Base-by-base conservation (phyloP, 2,113 vertebrate genomes). In the Cyanoderma ruficeps region DNA sequence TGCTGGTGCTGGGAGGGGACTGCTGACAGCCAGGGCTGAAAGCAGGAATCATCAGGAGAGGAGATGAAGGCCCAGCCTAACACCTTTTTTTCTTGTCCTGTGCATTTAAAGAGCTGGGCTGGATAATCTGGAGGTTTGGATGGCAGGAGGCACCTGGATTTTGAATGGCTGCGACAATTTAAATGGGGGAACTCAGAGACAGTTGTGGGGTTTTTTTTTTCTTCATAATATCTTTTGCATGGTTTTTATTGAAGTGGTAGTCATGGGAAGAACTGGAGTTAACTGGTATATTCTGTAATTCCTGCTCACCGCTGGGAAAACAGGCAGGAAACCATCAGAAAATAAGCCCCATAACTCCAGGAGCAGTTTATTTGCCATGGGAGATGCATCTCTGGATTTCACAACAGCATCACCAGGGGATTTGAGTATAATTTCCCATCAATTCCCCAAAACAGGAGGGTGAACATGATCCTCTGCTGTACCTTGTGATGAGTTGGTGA, bases 21-120 rank as follows among this genome's bases (percentile, higher is more conserved):
- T 91, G 79, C 94, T 80, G 83, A 60, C 67, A 95, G 91, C 50
- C 25, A 87, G 72, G 82, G 87, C 78, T 96, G 91, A 94, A 95
- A 97, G 85, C 69, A 60, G 89, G 33, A 57, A 87, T 60, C 46
- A 2, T 78, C 79, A 47, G 80, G 74, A 92, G 63, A 77, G 53
- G 61, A 92, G 94, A 93, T 96, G 74, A 92, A 90, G 93, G 91
- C 46, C 59, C 79, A 82, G 68, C 28, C 35, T 86, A 75, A 91
- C 76, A 23, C 39, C 15, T 42, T 81, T 57, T 72, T 61, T 28
- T 20, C 56, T 12, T 35, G 2, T 31, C n/a, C 55, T 71, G 9
- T 77, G 74, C 46, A 6, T 94, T 87, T 95, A 81, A 96, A 96
- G 64, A 91, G 57, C 74, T 79, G 93, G 91, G 85, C 52, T 75